Percentiles rank a stretch among this genome's conserved stretches.
Evolutionary conservation across 92 coral and sea anemone genomes (phyloP).

Genomic region (Chrysogorgia sp.): DNA sequence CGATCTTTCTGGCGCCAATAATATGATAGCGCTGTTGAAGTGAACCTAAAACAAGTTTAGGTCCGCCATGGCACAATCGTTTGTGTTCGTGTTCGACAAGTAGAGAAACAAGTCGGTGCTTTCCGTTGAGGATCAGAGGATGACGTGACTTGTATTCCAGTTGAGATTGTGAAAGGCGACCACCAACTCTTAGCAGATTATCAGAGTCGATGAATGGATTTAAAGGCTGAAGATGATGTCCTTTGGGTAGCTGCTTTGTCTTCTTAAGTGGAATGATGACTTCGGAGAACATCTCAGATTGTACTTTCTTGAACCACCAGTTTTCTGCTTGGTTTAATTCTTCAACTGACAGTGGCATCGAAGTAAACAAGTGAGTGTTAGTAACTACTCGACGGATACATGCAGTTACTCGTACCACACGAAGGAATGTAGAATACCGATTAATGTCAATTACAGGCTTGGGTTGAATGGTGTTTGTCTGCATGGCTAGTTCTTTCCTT

Average conservation of each 20-base stretch:
- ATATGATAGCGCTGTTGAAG: slow-evolving; percentile 61
- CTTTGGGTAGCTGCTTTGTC: slow-evolving; percentile 32
- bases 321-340: slow-evolving; percentile 50
- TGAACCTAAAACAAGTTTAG: slow-evolving; percentile 59
- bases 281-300: slow-evolving; percentile 45
- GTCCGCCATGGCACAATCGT: slow-evolving; percentile 64
- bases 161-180: slow-evolving; percentile 41
- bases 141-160: slow-evolving; percentile 30
- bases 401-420: slow-evolving; percentile 51
- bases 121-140: slow-evolving; percentile 57
- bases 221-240: slow-evolving; percentile 36
- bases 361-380: slow-evolving; percentile 52
- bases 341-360: slow-evolving; percentile 45
- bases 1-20: slow-evolving; percentile 55
- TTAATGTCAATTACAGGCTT: slow-evolving; percentile 47
- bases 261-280: slow-evolving; percentile 33
- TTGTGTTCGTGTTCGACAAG: slow-evolving; percentile 53
- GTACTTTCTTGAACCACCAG: slow-evolving; percentile 55
- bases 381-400: slow-evolving; percentile 60
- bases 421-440: slow-evolving; percentile 47
- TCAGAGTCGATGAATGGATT: slow-evolving; percentile 65
- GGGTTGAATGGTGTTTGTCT: slow-evolving; percentile 32
- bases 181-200: slow-evolving; percentile 64
- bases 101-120: slow-evolving; percentile 50
- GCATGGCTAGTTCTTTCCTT: slow-evolving; percentile 46